phyloP scores from a whole-genome alignment of 2,113 vertebrate species.

The Daboia siamensis region DNA sequence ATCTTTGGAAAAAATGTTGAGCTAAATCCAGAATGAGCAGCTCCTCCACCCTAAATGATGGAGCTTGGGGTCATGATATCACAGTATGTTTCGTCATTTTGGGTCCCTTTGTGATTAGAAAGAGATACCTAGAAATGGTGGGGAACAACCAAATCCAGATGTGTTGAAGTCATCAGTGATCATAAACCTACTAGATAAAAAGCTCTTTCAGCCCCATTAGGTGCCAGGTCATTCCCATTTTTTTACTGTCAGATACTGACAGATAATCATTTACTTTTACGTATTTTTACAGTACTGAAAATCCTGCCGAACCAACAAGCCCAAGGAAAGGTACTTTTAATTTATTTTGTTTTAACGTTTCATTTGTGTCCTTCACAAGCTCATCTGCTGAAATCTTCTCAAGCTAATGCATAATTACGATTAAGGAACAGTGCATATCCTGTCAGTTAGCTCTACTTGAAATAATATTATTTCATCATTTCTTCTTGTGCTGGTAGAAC shows the following conservation, averaged over 20 bases:
- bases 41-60: not conserved
- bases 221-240: not conserved
- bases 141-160: too few species aligned
- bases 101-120: too few species aligned
- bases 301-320: not conserved
- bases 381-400: not conserved
- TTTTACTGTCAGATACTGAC: not conserved
- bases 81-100: too few species aligned
- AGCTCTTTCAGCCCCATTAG: not conserved
- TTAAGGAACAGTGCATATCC: not conserved
- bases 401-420: not conserved
- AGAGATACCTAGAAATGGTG: too few species aligned
- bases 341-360: not conserved
- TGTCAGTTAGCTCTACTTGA: not conserved
- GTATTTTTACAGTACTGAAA: slow-evolving; percentile 4
- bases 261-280: not conserved
- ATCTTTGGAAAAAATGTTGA: not conserved
- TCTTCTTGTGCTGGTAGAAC: not conserved
- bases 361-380: not conserved
- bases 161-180: too few species aligned
- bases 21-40: not conserved
- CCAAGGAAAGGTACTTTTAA: not conserved
- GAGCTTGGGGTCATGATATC: too few species aligned
- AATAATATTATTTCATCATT: not conserved
- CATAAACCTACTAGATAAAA: not conserved